Evolutionary conservation across 2,797 vertebrate genomes (phyloP).

Genomic region (Leucoraja ocellata): DNA sequence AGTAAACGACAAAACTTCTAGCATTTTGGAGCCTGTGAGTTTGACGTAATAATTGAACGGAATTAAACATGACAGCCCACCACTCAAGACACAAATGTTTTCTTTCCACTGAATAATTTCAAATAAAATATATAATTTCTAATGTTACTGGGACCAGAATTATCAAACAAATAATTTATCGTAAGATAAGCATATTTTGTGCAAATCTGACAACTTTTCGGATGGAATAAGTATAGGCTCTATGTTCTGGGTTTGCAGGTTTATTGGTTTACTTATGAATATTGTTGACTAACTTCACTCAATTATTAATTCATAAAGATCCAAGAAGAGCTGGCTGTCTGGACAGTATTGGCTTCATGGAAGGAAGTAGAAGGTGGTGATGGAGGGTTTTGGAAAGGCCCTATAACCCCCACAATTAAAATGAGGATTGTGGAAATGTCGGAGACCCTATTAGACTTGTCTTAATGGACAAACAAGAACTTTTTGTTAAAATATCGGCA

Average conservation of each 20-base stretch:
- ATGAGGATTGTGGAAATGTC: too few species aligned
- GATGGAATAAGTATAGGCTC: neutral
- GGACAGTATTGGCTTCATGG: too few species aligned
- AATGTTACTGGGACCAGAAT: neutral
- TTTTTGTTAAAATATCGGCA: too few species aligned
- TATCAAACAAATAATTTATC: neutral
- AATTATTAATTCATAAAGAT: neutral
- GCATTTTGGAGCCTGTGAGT: neutral
- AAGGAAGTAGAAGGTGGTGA: too few species aligned
- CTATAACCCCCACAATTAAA: too few species aligned
- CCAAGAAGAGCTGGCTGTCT: too few species aligned
- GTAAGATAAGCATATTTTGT: neutral
- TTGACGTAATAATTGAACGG: slow-evolving; percentile 15
- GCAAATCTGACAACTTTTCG: neutral
- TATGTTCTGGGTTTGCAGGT: neutral
- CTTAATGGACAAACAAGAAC: too few species aligned
- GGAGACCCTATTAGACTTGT: too few species aligned
- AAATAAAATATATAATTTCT: neutral
- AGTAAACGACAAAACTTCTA: neutral
- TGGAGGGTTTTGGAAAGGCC: too few species aligned
- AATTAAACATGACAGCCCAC: neutral
- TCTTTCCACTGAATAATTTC: neutral
- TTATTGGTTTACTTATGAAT: neutral
- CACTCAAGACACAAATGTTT: neutral
- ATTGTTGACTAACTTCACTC: neutral